Evolutionary conservation across 2,888 invertebrate species (phyloP), one percentile per base, ranked within the genome.

Genomic region (Chrysolina haemoptera): DNA sequence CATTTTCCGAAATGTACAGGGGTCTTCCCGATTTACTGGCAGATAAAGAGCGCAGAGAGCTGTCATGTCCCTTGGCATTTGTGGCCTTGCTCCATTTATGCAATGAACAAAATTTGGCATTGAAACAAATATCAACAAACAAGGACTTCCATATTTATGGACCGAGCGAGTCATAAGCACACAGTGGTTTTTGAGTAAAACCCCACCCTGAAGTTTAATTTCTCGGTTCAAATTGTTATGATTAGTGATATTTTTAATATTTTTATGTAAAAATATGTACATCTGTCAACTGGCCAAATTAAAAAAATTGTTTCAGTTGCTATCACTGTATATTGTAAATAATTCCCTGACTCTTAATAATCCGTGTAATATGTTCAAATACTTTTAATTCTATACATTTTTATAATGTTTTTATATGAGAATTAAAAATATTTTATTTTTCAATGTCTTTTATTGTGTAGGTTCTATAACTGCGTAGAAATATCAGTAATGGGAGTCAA

Each of bases 41-140:
- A 0, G 86, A 89, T 11, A 90, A 89, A 77, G 94, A 94, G 91
- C 89, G 90, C 0, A 93, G 93, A 66, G 93, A 95, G 27, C 89
- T 97, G 67, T 95, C 94, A 84, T 91, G 93, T 35, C 93, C 95
- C 0, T 90, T 96, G 69, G 94, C 95, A 0, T 93, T 96, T 86
- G 92, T 95, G 27, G 94, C 96, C 0, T 89, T 96, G 18, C 89
- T 97, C 5, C 96, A 97, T 89, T 89, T 97, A 81, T 94, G 95
- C 2, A 97, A 97, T 85, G 96, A 97, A 85, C 92, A 93, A 82
- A 91, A 90, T 48, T 87, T 95, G 0, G 84, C 90, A 48, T 84
- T 93, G 27, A 88, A 89, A 79, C 90, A 90, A 35, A 87, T 87
- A 12, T 85, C 89, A 0, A 89, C 91, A 77, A 84, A 90, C 3